phyloP scores from a whole-genome alignment of 2,888 invertebrate species.

The Parnassius glacialis region DNA sequence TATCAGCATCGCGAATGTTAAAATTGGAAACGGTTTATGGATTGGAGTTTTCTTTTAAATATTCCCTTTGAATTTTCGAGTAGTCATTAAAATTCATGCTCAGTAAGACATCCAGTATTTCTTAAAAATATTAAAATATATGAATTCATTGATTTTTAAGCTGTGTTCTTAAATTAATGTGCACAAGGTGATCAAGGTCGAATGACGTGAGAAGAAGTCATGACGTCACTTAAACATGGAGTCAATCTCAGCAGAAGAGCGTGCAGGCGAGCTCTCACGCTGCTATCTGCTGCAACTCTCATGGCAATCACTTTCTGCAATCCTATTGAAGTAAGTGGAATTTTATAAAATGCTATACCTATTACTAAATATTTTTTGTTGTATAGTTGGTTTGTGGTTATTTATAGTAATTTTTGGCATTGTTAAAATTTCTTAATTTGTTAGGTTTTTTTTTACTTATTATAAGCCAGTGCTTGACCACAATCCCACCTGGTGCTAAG shows the following conservation, averaged over 20 bases:
- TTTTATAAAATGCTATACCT: not conserved
- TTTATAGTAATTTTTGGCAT: no score
- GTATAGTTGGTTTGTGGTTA: no score
- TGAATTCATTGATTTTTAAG: not conserved
- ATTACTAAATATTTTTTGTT: no score
- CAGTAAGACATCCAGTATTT: not conserved
- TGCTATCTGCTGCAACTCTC: slow-evolving; percentile 31
- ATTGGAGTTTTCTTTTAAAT: slow-evolving; percentile 14
- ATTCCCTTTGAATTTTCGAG: not conserved
- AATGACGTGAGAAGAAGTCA: slow-evolving; percentile 43
- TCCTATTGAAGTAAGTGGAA: slow-evolving; percentile 64
- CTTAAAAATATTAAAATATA: slow-evolving; percentile 5
- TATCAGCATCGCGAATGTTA: slow-evolving; percentile 61
- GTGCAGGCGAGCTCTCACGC: slow-evolving; percentile 76
- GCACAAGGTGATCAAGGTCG: slow-evolving; percentile 45
- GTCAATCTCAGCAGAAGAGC: slow-evolving; percentile 86
- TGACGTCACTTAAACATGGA: slow-evolving; percentile 84
- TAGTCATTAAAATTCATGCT: not conserved
- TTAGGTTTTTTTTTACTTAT: no score
- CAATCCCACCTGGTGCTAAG: no score
- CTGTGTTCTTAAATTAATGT: slow-evolving; percentile 39
- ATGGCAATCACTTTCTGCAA: slow-evolving; percentile 45
- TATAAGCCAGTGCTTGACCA: no score
- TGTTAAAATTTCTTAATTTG: no score
- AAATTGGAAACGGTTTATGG: slow-evolving; percentile 32